A percentile compares a stretch with the other conserved stretches of the same genome.
These are phyloP conservation scores for Scaptomyza graminum DNA, from an alignment of 1,140 invertebrate genomes.

Conservation along the genomic window DNA sequence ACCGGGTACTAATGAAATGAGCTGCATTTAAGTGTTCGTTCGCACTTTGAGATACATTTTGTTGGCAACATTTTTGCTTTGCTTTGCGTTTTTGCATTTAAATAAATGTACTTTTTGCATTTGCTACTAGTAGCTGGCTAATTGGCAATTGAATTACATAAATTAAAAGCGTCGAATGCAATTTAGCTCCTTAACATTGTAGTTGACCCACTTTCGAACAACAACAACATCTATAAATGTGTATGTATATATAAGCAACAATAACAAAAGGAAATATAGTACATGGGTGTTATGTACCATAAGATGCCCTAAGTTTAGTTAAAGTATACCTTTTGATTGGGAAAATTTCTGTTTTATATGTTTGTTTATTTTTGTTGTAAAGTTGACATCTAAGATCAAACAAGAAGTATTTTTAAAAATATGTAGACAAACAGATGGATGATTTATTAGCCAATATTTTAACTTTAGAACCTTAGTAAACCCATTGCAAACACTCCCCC, in stretches of 20 bases:
- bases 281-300: too few species aligned
- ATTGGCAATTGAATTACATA: slow-evolving; percentile 71
- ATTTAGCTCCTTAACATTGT: slow-evolving; percentile 47
- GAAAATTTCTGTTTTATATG: too few species aligned
- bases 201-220: slow-evolving; percentile 60
- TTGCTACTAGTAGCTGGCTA: slow-evolving; percentile 47
- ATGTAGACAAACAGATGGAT: too few species aligned
- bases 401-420: too few species aligned
- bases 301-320: too few species aligned
- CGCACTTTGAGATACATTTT: slow-evolving; percentile 41
- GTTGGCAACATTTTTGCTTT: background rate
- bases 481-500: too few species aligned
- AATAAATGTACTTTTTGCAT: slow-evolving; percentile 10
- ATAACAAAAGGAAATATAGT: slow-evolving; percentile 1
- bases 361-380: too few species aligned
- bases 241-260: background rate
- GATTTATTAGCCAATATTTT: background rate
- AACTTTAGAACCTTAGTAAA: background rate
- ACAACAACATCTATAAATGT: slow-evolving; percentile 20
- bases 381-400: too few species aligned
- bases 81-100: background rate
- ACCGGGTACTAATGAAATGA: slow-evolving; percentile 22
- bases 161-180: slow-evolving; percentile 59
- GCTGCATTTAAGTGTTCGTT: slow-evolving; percentile 32
- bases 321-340: too few species aligned